A percentile compares a stretch with the other conserved stretches of the same genome.
These are phyloP conservation scores for Camponotus floridanus DNA, from an alignment of 1,140 invertebrate species.

Conservation along the genomic window DNA sequence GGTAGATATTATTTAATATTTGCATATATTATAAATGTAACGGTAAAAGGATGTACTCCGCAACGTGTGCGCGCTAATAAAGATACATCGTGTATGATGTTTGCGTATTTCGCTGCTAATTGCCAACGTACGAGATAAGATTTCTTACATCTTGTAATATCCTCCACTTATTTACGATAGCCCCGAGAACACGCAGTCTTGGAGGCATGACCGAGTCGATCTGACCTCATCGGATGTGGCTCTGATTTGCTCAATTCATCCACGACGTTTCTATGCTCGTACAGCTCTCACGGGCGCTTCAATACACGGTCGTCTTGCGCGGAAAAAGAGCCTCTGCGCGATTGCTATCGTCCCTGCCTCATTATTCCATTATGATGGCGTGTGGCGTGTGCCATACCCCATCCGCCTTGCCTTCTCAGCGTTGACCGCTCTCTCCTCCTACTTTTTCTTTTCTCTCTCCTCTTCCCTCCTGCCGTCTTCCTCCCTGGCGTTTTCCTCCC, in stretches of 20 bases:
- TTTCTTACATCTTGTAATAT: slow-evolving; percentile 51
- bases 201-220: slow-evolving; percentile 74
- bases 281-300: slow-evolving; percentile 72
- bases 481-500: slow-evolving; percentile 55
- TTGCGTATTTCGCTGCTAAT: not conserved
- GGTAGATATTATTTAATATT: not conserved
- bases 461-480: slow-evolving; percentile 21
- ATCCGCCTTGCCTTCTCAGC: slow-evolving; percentile 61
- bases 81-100: not conserved
- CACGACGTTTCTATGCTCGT: slow-evolving; percentile 75
- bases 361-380: slow-evolving; percentile 81
- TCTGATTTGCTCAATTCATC: slow-evolving; percentile 86
- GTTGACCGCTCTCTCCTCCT: slow-evolving; percentile 29
- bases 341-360: slow-evolving; percentile 78
- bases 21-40: not conserved
- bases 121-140: not conserved
- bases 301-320: slow-evolving; percentile 77
- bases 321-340: slow-evolving; percentile 81
- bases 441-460: slow-evolving; percentile 60
- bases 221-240: slow-evolving; percentile 85
- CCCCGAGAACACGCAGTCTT: slow-evolving; percentile 68
- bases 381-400: slow-evolving; percentile 82
- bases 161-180: slow-evolving; percentile 30
- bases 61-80: too few species aligned
- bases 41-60: not conserved